phyloP scores from a whole-genome alignment of 1,140 invertebrate species.

The Anastrepha ludens region DNA sequence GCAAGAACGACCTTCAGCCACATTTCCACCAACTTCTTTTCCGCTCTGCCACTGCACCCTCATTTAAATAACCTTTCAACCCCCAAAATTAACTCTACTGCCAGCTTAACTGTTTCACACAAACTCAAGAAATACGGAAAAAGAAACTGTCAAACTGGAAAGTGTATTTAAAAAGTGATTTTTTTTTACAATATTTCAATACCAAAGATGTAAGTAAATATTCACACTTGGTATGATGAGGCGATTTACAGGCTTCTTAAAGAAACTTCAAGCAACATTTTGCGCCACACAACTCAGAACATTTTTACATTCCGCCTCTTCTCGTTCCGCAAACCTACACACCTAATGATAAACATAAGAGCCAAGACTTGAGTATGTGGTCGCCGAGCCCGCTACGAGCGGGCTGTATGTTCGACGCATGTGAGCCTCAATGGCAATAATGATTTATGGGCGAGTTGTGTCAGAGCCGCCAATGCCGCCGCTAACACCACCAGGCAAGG shows the following conservation, averaged over 20 bases:
- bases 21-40: neutral
- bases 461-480: neutral
- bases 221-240: neutral
- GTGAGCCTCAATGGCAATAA: constrained; percentile 31
- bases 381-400: neutral
- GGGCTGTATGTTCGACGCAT: neutral
- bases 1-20: neutral
- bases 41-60: no score
- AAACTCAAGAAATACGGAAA: neutral
- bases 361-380: neutral
- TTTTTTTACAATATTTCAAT: neutral
- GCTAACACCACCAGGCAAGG: neutral
- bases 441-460: constrained; percentile 33
- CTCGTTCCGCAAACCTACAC: no score
- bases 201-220: neutral
- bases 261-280: neutral
- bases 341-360: neutral
- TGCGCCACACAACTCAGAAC: neutral
- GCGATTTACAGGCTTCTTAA: neutral
- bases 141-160: neutral
- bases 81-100: neutral
- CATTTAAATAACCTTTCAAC: neutral
- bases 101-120: neutral
- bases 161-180: neutral
- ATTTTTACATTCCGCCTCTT: neutral